Base-by-base conservation (phyloP, 2,113 vertebrate genomes). In the Paratilapia polleni region DNA sequence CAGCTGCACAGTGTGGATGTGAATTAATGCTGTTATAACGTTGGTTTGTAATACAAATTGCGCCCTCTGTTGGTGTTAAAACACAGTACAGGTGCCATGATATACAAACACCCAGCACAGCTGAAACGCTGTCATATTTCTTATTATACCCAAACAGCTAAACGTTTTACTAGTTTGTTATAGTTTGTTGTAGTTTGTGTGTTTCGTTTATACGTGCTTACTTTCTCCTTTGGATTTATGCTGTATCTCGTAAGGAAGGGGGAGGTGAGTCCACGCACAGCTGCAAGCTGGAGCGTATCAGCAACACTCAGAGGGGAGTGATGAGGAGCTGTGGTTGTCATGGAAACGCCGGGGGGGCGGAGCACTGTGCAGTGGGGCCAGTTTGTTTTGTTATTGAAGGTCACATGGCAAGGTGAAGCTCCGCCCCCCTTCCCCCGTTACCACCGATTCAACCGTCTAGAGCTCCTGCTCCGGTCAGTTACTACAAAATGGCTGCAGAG, bases 401-500 rank as follows among this genome's bases (percentile, higher is more conserved):
- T 95, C 96, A 96, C 95, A 92, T 96, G 95, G 87, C 87, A n/a
- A 7, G 41, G 28, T 36, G 79, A 88, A 85, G 91, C 92, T 94
- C 96, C 97, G 76, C 92, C 96, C 96, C 63, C 96, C 95, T 87
- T 87, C 96, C 84, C 96, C 97, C 95, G 96, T 96, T 95, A 95
- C 95, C 95, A 95, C 95, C 93, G 94, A 92, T 91, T 88, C 93
- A 95, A 95, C 89, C 91, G 93, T 91, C 85, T 95, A 89, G 91
- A 91, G 91, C 95, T 92, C 82, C 87, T 88, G 87, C 95, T 96
- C 96, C 96, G 97, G 96, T 94, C 96, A 98, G 96, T 97, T 97
- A 97, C 95, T 96, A 97, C 97, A 98, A 98, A 97, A 98, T 98
- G 97, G 97, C 97, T 96, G 97, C 97, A 96, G 87, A 91, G 90